Conservation (phyloP, 2,797 vertebrate species). For the Falco rusticolus region DNA sequence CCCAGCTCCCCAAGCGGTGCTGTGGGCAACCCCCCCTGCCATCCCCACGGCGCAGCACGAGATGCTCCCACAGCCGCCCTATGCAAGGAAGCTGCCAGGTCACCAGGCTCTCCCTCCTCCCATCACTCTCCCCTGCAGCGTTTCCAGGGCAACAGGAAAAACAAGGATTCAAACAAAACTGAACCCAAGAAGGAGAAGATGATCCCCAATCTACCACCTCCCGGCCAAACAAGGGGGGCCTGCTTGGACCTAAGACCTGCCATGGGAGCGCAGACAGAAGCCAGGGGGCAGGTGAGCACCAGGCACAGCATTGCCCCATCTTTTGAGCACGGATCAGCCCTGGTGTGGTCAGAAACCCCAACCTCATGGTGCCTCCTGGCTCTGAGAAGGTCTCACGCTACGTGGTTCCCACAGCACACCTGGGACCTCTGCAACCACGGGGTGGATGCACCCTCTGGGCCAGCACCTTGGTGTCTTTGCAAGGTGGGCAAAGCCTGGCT, state of each 20-base stretch:
- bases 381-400: not conserved
- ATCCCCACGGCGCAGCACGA: not conserved
- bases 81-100: not conserved
- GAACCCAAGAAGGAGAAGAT: not conserved
- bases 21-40: not conserved
- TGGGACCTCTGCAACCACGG: not conserved
- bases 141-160: slow-evolving; percentile 60
- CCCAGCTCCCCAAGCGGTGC: not conserved
- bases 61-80: not conserved
- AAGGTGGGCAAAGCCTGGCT: not conserved
- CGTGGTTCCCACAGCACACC: not conserved
- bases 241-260: not conserved
- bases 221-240: not conserved
- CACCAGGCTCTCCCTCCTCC: slow-evolving; percentile 18
- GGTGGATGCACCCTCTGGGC: not conserved
- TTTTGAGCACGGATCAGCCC: not conserved
- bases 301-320: accelerated
- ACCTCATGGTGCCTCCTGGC: not conserved
- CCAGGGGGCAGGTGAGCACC: not conserved
- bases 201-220: not conserved
- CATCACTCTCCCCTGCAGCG: not conserved
- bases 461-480: not conserved
- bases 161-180: not conserved
- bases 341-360: not conserved
- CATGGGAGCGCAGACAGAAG: not conserved